phyloP scores from a whole-genome alignment of 2,888 invertebrate species.

The Lapara coniferarum region DNA sequence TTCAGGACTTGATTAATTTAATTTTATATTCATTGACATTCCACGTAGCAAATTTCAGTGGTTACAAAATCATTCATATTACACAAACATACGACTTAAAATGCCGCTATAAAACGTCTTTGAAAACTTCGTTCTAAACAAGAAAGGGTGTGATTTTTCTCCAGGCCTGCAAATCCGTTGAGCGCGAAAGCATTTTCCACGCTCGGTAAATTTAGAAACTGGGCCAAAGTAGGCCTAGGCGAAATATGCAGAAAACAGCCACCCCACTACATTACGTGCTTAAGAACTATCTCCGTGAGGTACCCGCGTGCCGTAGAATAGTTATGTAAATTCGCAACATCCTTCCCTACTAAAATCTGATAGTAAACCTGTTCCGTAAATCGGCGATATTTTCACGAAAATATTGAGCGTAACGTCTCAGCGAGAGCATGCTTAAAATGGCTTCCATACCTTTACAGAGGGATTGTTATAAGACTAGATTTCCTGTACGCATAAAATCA shows the following conservation, averaged over 20 bases:
- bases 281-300: constrained; percentile 72
- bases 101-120: constrained; percentile 34
- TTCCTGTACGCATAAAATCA: constrained; percentile 11
- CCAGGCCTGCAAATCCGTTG: constrained; percentile 70
- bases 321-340: constrained; percentile 61
- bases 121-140: constrained; percentile 41
- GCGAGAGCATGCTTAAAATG: not conserved
- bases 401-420: not conserved
- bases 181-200: constrained; percentile 74
- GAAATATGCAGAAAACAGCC: constrained; percentile 69
- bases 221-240: constrained; percentile 79
- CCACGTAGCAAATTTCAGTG: too few species aligned
- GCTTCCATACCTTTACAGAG: not conserved
- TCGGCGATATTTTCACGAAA: constrained; percentile 5
- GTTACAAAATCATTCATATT: not conserved
- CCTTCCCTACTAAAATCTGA: constrained; percentile 37
- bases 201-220: constrained; percentile 78
- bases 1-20: too few species aligned
- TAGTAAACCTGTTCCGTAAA: not conserved
- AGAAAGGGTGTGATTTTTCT: constrained; percentile 45
- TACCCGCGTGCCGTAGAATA: constrained; percentile 61
- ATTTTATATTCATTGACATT: too few species aligned
- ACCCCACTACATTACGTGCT: constrained; percentile 70
- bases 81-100: constrained; percentile 1
- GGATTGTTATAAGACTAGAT: not conserved